phyloP scores from a whole-genome alignment of 1,140 invertebrate genomes.

The Papilio aristodemus region DNA sequence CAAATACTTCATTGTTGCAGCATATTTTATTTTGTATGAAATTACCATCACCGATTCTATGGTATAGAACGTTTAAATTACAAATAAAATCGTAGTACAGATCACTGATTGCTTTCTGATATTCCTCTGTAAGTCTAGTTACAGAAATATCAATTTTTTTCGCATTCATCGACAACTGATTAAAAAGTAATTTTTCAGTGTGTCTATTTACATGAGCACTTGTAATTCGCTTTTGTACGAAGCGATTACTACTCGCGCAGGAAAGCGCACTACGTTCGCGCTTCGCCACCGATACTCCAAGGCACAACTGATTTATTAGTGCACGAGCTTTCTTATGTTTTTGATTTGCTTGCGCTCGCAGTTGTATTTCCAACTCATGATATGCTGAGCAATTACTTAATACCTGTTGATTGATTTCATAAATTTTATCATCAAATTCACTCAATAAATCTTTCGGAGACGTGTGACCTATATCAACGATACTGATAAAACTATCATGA shows the following conservation, averaged over 20 bases:
- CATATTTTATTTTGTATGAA: slow-evolving; percentile 35
- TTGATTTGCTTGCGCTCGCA: slow-evolving; percentile 55
- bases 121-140: slow-evolving; percentile 47
- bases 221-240: slow-evolving; percentile 35
- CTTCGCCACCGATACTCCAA: slow-evolving; percentile 37
- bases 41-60: slow-evolving; percentile 41
- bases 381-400: slow-evolving; percentile 62
- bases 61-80: slow-evolving; percentile 51
- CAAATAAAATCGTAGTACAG: slow-evolving; percentile 46
- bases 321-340: slow-evolving; percentile 46
- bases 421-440: slow-evolving; percentile 63
- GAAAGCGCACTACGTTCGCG: slow-evolving; percentile 43
- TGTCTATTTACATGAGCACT: slow-evolving; percentile 36
- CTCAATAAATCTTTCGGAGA: slow-evolving; percentile 58
- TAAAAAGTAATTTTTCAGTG: slow-evolving; percentile 22
- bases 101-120: slow-evolving; percentile 47
- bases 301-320: slow-evolving; percentile 53
- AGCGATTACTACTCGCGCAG: slow-evolving; percentile 32
- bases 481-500: slow-evolving; percentile 53
- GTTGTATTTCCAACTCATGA: slow-evolving; percentile 51
- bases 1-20: slow-evolving; percentile 36
- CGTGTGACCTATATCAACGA: slow-evolving; percentile 51
- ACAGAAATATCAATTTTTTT: slow-evolving; percentile 49
- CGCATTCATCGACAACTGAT: slow-evolving; percentile 34
- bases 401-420: slow-evolving; percentile 68